These are phyloP conservation scores for Drosophila persimilis DNA, from an alignment of 1,140 invertebrate species.

Conservation along the genomic window DNA sequence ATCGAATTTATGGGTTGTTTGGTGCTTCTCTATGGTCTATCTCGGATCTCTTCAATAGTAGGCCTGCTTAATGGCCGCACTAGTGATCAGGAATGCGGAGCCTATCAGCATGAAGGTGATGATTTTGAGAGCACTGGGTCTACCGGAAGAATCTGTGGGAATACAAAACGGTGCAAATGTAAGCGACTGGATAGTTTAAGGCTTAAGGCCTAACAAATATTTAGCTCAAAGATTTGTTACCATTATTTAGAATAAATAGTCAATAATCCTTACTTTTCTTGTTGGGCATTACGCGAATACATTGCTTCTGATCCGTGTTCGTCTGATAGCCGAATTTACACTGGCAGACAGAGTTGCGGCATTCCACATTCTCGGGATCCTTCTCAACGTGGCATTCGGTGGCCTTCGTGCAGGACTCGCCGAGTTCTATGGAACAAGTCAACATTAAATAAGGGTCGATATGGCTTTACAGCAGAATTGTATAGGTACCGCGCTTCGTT, in stretches of 20 bases:
- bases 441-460: too few relatives aligned
- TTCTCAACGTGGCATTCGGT: slow-evolving; percentile 83
- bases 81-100: slow-evolving; percentile 80
- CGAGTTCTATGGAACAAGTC: slow-evolving; percentile 68
- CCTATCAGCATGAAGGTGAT: slow-evolving; percentile 81
- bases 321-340: slow-evolving; percentile 83
- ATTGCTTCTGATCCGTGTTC: slow-evolving; percentile 71
- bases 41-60: slow-evolving; percentile 63
- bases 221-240: not conserved
- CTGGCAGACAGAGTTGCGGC: slow-evolving; percentile 84
- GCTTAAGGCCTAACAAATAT: not conserved
- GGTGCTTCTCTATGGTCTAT: not conserved
- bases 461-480: too few relatives aligned
- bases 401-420: slow-evolving; percentile 80
- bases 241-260: not conserved
- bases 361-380: slow-evolving; percentile 82
- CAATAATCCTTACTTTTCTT: slow-evolving; percentile 68
- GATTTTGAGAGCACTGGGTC: slow-evolving; percentile 83
- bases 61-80: slow-evolving; percentile 81
- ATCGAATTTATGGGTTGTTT: not conserved
- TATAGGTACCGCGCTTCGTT: slow-evolving; percentile 53
- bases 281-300: slow-evolving; percentile 73
- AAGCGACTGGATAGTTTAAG: too few relatives aligned
- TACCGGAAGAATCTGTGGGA: slow-evolving; percentile 80
- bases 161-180: too few relatives aligned